phyloP scores from a whole-genome alignment of 2,888 invertebrate species.

The Shargacucullia verbasci region DNA sequence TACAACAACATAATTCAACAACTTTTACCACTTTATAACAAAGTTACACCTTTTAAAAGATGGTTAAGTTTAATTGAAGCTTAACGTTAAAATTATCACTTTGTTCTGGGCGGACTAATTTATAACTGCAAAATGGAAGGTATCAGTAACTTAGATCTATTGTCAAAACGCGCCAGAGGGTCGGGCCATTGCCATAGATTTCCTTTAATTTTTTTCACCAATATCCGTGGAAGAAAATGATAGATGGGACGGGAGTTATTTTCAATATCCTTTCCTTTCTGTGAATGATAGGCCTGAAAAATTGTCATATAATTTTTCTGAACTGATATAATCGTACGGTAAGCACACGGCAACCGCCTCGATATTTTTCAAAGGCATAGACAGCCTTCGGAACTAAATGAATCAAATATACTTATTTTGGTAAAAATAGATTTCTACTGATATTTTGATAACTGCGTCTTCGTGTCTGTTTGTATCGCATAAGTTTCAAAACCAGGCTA shows the following conservation, averaged over 20 bases:
- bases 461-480: too few relatives aligned
- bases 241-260: conserved; percentile 33
- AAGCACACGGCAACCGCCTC: neutral
- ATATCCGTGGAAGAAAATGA: conserved; percentile 32
- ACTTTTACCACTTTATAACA: too few relatives aligned
- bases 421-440: too few relatives aligned
- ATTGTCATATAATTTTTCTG: too few relatives aligned
- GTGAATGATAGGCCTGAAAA: conserved; percentile 1
- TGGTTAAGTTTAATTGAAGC: too few relatives aligned
- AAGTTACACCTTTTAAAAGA: too few relatives aligned
- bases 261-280: conserved; percentile 16
- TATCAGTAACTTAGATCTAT: conserved; percentile 13
- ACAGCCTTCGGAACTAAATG: too few relatives aligned
- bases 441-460: too few relatives aligned
- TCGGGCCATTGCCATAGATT: conserved; percentile 28
- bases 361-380: too few relatives aligned
- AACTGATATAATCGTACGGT: conserved; percentile 5
- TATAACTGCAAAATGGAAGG: conserved; percentile 1
- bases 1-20: too few relatives aligned
- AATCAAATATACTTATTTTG: too few relatives aligned
- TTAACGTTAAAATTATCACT: neutral
- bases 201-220: conserved; percentile 33
- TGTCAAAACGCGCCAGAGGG: conserved; percentile 16
- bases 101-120: neutral
- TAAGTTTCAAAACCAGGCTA: too few relatives aligned